Base-by-base conservation (phyloP, 2,888 invertebrate species). In the Trachelus tabidus region DNA sequence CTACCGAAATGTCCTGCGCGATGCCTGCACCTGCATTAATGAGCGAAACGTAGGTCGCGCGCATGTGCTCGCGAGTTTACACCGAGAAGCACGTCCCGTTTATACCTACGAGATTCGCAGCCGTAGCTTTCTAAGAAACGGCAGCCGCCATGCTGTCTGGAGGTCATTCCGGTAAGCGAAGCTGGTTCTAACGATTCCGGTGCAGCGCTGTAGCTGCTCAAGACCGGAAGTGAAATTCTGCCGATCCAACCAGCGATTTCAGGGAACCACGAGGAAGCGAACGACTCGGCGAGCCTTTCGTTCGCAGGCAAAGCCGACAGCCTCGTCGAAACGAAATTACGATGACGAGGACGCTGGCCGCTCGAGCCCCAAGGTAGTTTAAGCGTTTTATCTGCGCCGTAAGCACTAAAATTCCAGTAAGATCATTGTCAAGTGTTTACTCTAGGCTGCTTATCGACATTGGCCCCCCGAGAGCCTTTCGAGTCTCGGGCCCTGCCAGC, bases 11-110 rank as follows among this genome's bases (percentile, higher is more conserved):
- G 77, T 77, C 78, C 75, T 78, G 78, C 77, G 81, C 77, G 74
- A 77, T 77, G 76, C 86, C 80, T 86, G 86, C 86, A 87, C 87
- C 84, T 87, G 87, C 87, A 87, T 86, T 87, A 86, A 87, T 86
- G 83, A 87, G 83, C 79, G 69, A 40, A 40, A 6, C 40, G 15
- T 40, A 40, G 40, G 40, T 40, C 40, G 40, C 71, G 40, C 71
- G 33, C 71, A 30, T 34, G 73, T 33, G 68, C 75, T 73, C 40
- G 71, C 34, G 34, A 78, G 82, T 82, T 82, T 82, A 82, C 82
- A 77, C 76, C 78, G 56, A 40, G 71, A 73, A 73, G 79, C 82
- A 82, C 82, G 82, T 82, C 33, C 33, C n/a, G 69, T 30, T 69
- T 30, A 40, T 40, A 40, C 40, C 40, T 40, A 69, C n/a, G 30